Conservation (phyloP, 2,797 vertebrate species). For the Eupleurogrammus muticus region DNA sequence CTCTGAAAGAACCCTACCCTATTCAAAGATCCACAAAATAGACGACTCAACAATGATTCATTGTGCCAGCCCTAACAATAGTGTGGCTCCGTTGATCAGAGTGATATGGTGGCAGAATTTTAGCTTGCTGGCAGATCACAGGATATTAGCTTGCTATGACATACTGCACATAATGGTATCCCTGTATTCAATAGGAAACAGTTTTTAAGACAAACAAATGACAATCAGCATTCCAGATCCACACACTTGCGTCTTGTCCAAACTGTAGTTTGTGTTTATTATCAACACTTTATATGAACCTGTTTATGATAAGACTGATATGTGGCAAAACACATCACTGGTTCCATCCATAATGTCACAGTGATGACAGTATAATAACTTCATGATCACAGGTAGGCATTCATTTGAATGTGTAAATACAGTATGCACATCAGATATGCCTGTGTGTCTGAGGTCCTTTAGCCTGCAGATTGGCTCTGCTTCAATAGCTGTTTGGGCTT, state of each 20-base stretch:
- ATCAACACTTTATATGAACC: conserved; percentile 31
- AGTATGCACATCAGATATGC: conserved; percentile 9
- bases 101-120: conserved; percentile 38
- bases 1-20: conserved; percentile 31
- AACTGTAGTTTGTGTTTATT: conserved; percentile 36
- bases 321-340: conserved; percentile 1
- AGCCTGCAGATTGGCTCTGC: conserved; percentile 22
- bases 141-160: neutral
- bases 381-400: neutral
- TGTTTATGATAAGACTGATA: conserved; percentile 28
- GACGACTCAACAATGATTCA: conserved; percentile 59
- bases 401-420: conserved; percentile 1
- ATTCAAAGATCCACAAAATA: conserved; percentile 50
- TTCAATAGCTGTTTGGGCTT: conserved; percentile 34
- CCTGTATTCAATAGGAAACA: conserved; percentile 6
- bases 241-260: conserved; percentile 35
- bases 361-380: neutral
- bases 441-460: conserved; percentile 6
- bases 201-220: conserved; percentile 18
- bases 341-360: conserved; percentile 20
- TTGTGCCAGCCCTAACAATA: conserved; percentile 58
- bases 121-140: conserved; percentile 23
- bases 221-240: conserved; percentile 24
- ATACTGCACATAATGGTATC: conserved; percentile 1
- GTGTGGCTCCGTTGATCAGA: conserved; percentile 39